Conservation (phyloP, 2,888 invertebrate genomes). For the Scrobipalpa atriplicella region DNA sequence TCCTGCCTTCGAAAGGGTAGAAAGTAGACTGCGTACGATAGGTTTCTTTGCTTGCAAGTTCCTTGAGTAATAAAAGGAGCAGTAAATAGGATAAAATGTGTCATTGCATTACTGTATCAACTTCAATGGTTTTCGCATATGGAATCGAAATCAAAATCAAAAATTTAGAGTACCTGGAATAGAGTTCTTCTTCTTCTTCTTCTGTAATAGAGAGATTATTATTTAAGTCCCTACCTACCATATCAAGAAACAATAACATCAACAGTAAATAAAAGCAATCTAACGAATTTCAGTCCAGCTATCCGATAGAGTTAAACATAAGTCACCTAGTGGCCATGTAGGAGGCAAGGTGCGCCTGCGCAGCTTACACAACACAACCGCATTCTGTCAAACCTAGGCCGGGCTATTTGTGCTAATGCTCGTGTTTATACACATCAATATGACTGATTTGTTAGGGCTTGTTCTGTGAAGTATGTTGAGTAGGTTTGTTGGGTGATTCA, state of each 20-base stretch:
- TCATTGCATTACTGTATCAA: no score
- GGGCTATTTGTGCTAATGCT: conserved; percentile 6
- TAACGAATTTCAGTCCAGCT: neutral
- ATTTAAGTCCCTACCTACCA: no score
- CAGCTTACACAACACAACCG: conserved; percentile 8
- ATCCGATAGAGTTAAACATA: neutral
- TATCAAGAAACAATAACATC: no score
- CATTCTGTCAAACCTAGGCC: conserved; percentile 14
- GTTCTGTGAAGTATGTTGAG: neutral
- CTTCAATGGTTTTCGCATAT: no score
- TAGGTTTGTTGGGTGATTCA: neutral
- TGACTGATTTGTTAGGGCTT: neutral
- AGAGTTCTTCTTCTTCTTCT: no score
- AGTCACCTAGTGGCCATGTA: conserved; percentile 9
- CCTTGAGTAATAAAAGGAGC: neutral
- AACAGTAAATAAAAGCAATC: no score
- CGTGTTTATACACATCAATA: conserved; percentile 3
- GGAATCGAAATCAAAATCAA: no score
- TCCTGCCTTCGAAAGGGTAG: conserved; percentile 4
- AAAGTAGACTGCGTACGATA: conserved; percentile 3
- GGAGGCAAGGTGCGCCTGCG: conserved; percentile 15
- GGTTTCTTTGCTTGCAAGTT: neutral
- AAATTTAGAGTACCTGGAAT: no score
- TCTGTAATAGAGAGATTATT: no score
- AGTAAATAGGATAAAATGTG: neutral